A percentile compares a stretch with the other conserved stretches of the same genome.
Conservation (phyloP, 2,888 invertebrate species). For the Deilephila elpenor region DNA sequence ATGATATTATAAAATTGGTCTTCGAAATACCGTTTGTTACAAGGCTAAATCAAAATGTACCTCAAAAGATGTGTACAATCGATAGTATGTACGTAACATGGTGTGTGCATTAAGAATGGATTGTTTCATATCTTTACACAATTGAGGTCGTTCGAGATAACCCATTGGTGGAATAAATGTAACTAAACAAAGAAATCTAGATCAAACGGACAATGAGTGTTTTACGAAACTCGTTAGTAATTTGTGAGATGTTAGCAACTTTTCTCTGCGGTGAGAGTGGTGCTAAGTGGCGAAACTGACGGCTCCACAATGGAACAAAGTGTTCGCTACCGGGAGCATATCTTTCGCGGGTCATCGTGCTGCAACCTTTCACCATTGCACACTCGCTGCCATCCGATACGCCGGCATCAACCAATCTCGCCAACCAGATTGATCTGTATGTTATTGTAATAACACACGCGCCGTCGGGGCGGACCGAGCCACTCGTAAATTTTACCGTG, state of each 20-base stretch:
- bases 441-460: constrained; percentile 26
- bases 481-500: constrained; percentile 34
- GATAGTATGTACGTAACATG: constrained; percentile 15
- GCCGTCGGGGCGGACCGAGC: constrained; percentile 9
- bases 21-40: background rate
- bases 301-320: constrained; percentile 63
- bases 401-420: constrained; percentile 26
- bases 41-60: no score
- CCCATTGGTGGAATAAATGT: constrained; percentile 56
- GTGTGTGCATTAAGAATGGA: constrained; percentile 18
- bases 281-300: constrained; percentile 77
- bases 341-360: constrained; percentile 69
- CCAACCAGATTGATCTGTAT: constrained; percentile 19
- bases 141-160: constrained; percentile 60
- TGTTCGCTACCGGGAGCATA: constrained; percentile 56
- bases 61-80: no score
- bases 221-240: constrained; percentile 77
- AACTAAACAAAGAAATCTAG: constrained; percentile 73
- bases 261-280: constrained; percentile 75
- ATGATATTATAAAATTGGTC: background rate
- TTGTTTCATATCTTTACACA: constrained; percentile 41
- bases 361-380: constrained; percentile 68
- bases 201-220: constrained; percentile 76
- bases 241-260: constrained; percentile 72
- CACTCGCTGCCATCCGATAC: constrained; percentile 28